Evolutionary conservation across 2,888 invertebrate species (phyloP).

Genomic region (Rosalia funebris): DNA sequence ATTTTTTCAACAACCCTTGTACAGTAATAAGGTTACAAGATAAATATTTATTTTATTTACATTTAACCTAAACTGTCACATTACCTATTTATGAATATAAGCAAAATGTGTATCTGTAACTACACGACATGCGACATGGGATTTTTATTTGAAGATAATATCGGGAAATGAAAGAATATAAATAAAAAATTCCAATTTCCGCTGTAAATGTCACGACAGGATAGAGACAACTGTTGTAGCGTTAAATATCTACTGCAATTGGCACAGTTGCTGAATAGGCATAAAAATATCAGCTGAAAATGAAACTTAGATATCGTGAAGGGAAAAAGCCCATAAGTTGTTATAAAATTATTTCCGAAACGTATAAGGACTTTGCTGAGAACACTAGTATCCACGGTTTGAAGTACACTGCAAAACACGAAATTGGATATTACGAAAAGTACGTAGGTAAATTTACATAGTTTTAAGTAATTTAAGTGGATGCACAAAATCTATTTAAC

Average conservation of each 20-base stretch:
- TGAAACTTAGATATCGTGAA: conserved; percentile 33
- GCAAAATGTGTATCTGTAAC: too few species aligned
- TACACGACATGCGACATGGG: too few species aligned
- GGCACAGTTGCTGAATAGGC: background rate
- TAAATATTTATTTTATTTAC: too few species aligned
- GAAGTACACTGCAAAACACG: conserved; percentile 53
- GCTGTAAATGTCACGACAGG: conserved; percentile 20
- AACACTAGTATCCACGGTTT: conserved; percentile 59
- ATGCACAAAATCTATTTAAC: too few species aligned
- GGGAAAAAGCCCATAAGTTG: conserved; percentile 30
- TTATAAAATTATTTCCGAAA: conserved; percentile 41
- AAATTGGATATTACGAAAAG: conserved; percentile 48
- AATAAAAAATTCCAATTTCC: conserved; percentile 34
- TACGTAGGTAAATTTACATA: too few species aligned
- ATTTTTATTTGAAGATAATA: too few species aligned
- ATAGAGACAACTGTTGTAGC: background rate
- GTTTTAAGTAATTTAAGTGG: too few species aligned
- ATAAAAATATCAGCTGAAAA: conserved; percentile 11
- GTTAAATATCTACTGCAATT: background rate
- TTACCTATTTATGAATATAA: too few species aligned
- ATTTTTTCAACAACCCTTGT: too few species aligned
- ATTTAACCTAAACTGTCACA: too few species aligned
- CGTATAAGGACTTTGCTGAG: conserved; percentile 56
- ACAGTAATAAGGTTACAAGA: too few species aligned
- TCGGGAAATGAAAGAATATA: conserved; percentile 9